phyloP scores from a whole-genome alignment of 35 echinoderm and acorn worm species.

The Lytechinus pictus region DNA sequence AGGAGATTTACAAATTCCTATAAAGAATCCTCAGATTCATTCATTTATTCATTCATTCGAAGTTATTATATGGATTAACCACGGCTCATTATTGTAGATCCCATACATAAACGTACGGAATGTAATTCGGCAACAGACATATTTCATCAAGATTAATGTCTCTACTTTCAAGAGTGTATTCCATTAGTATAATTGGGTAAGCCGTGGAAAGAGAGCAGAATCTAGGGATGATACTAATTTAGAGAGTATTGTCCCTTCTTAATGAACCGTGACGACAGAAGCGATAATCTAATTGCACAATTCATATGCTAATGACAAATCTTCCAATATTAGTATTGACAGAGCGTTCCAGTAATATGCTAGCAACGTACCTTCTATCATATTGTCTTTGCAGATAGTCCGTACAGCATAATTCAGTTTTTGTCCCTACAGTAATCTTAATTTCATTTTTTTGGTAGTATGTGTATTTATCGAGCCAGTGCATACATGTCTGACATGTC shows the following conservation, averaged over 20 bases:
- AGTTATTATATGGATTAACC: neutral
- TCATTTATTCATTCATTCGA: neutral
- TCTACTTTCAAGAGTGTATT: neutral
- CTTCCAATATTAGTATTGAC: neutral
- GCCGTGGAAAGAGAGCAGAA: neutral
- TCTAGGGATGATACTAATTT: neutral
- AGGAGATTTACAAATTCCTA: too few relatives aligned
- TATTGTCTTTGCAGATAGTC: neutral
- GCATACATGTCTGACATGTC: neutral
- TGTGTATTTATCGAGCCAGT: neutral
- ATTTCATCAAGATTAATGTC: neutral
- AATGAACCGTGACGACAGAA: neutral
- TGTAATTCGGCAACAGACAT: neutral
- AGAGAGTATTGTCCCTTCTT: neutral
- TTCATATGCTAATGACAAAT: neutral
- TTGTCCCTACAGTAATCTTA: neutral
- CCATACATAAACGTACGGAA: neutral
- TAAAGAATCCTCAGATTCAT: too few relatives aligned
- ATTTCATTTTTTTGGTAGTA: neutral
- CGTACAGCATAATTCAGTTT: neutral
- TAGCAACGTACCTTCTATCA: neutral
- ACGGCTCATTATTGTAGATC: neutral
- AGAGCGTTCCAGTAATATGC: neutral
- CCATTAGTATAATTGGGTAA: neutral
- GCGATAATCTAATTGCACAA: slow-evolving; percentile 4